These are phyloP conservation scores for Cyclina sinensis DNA, from an alignment of 1,140 invertebrate genomes.

Conservation along the genomic window DNA sequence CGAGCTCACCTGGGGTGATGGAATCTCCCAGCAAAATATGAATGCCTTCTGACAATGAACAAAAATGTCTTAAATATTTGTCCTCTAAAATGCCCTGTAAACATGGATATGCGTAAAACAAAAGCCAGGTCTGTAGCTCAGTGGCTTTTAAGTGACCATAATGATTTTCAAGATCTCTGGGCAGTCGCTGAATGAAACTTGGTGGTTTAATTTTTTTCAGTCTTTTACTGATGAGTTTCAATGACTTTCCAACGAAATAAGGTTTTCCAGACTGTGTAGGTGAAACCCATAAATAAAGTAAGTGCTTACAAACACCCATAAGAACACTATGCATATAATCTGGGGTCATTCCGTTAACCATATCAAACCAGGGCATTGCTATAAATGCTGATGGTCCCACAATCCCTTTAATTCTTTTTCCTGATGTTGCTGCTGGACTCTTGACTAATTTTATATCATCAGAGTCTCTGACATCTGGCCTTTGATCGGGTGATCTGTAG, in stretches of 20 bases:
- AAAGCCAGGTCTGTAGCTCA: conserved; percentile 65
- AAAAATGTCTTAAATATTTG: conserved; percentile 63
- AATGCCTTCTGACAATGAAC: conserved; percentile 62
- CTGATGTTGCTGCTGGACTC: neutral
- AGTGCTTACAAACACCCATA: conserved; percentile 58
- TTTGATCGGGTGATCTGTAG: conserved; percentile 9
- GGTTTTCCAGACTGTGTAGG: conserved; percentile 9
- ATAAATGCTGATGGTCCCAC: conserved; percentile 35
- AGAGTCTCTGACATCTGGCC: neutral
- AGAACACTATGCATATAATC: conserved; percentile 73
- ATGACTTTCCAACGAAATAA: conserved; percentile 63
- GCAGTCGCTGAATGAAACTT: conserved; percentile 56
- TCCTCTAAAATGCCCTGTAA: conserved; percentile 58
- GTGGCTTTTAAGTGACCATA: conserved; percentile 64
- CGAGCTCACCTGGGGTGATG: conserved; percentile 29
- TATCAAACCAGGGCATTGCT: conserved; percentile 40
- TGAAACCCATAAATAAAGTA: conserved; percentile 62
- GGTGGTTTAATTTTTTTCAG: conserved; percentile 64
- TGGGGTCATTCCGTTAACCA: conserved; percentile 33
- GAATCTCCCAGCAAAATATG: conserved; percentile 66
- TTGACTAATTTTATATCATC: conserved; percentile 29
- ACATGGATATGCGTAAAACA: conserved; percentile 68
- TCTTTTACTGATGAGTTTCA: conserved; percentile 51
- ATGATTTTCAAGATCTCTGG: conserved; percentile 67
- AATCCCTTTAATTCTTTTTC: conserved; percentile 60